phyloP scores from a whole-genome alignment of 2,888 invertebrate genomes.

The Leucania comma region DNA sequence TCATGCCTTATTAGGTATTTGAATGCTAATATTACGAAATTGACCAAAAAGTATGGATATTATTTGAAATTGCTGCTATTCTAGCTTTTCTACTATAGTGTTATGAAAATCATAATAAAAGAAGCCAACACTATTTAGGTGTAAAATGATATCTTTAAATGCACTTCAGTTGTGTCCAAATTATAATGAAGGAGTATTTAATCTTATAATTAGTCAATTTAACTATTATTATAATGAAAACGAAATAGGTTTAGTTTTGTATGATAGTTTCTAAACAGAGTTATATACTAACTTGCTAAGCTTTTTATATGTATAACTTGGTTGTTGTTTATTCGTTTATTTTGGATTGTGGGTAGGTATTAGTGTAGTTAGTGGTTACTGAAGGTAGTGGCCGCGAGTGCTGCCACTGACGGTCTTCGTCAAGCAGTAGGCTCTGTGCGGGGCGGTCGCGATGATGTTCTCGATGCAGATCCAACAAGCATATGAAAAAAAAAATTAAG shows the following conservation, averaged over 20 bases:
- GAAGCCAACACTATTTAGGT: constrained; percentile 72
- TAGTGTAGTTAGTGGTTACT: constrained; percentile 69
- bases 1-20: constrained; percentile 79
- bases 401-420: constrained; percentile 16
- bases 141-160: constrained; percentile 66
- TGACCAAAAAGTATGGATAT: constrained; percentile 81
- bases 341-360: constrained; percentile 85
- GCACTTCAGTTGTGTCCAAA: constrained; percentile 83
- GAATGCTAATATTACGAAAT: constrained; percentile 79
- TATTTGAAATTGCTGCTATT: constrained; percentile 78
- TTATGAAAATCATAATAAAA: constrained; percentile 72
- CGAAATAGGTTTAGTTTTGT: constrained; percentile 83
- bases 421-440: constrained; percentile 23
- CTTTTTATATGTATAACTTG: constrained; percentile 84
- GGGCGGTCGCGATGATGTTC: constrained; percentile 45
- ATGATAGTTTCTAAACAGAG: constrained; percentile 75
- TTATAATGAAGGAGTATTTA: constrained; percentile 78
- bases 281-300: constrained; percentile 80
- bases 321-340: constrained; percentile 81
- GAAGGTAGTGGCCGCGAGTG: constrained; percentile 47
- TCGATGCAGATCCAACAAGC: constrained; percentile 24
- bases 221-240: constrained; percentile 76
- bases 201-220: constrained; percentile 86
- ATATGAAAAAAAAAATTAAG: neutral
- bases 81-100: constrained; percentile 82